A percentile compares a stretch with the other conserved stretches of the same genome.
These are phyloP conservation scores for Dione vanillae DNA, from an alignment of 2,888 invertebrate species.

Conservation along the genomic window DNA sequence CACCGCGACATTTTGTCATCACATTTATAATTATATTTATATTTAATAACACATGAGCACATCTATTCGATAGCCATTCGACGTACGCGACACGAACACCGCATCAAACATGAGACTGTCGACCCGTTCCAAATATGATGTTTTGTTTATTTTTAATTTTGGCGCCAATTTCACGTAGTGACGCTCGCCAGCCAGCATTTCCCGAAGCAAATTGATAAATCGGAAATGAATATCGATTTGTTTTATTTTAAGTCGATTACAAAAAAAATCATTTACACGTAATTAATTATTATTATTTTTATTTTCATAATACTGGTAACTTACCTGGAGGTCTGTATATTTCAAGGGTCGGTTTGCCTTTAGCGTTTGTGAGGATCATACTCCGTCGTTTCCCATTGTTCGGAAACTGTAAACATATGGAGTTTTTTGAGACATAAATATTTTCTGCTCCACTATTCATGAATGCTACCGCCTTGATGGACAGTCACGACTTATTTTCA, in stretches of 20 bases:
- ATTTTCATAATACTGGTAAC: conserved; percentile 53
- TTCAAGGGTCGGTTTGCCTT: conserved; percentile 93
- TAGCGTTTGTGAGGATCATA: conserved; percentile 87
- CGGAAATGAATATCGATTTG: conserved; percentile 36
- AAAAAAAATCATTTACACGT: not conserved
- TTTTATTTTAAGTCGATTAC: not conserved
- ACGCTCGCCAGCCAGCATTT: conserved; percentile 64
- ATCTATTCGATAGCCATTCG: conserved; percentile 53
- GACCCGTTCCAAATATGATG: conserved; percentile 78
- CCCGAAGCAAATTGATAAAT: conserved; percentile 43
- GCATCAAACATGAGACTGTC: conserved; percentile 80
- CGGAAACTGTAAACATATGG: conserved; percentile 71
- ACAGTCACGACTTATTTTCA: conserved; percentile 62
- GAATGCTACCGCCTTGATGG: conserved; percentile 41
- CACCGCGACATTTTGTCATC: conserved; percentile 72
- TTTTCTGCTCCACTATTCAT: conserved; percentile 36
- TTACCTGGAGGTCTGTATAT: conserved; percentile 95
- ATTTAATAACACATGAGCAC: conserved; percentile 34
- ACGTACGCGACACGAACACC: conserved; percentile 64
- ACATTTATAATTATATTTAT: conserved; percentile 34
- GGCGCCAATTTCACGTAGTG: conserved; percentile 74
- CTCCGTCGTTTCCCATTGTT: conserved; percentile 89
- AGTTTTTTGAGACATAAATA: conserved; percentile 4
- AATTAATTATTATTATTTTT: conserved; percentile 5
- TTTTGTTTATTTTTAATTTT: conserved; percentile 83